Base-by-base conservation (phyloP, 2,888 invertebrate genomes). In the Brenthis daphne region DNA sequence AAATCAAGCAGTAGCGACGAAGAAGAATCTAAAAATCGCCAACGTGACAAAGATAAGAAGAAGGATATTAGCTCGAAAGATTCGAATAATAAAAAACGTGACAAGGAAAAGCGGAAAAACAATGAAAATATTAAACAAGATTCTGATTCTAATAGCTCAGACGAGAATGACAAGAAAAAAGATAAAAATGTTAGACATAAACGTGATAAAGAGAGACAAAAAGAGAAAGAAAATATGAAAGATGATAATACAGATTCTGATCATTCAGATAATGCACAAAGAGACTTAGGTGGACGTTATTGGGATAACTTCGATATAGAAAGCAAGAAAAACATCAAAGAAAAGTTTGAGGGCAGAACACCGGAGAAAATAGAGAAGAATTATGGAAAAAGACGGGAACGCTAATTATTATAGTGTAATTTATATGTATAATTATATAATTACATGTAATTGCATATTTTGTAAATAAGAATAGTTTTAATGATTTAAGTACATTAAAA, bases 281-380 rank as follows among this genome's bases (percentile, higher is more conserved):
- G 71, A 20, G 70, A 72, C 29, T 61, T 69, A 20, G 67, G 68
- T 37, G 75, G 76, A 13, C 73, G 79, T 37, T 79, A 79, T 64
- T 76, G 80, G 77, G 80, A 82, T 53, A 80, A 74, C 48, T 83
- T 82, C 77, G 82, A 86, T 72, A 80, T 83, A 67, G 74, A 76
- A 73, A 72, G n/a, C 37, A 60, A 48, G 29, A 48, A 29, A n/a
- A 12, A 4, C 1, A 5, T 77, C n/a, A 65, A 71, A 74, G 64
- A 66, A 68, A 72, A 67, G 63, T 73, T 68, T 43, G 56, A 65
- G 67, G 53, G 14, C 24, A 57, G 57, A 55, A 54, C 67, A 11
- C 47, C 60, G 6, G 60, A 66, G 43, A 78, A 57, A 74, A 13
- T 4, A n/a, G 71, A 70, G 24, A 55, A 65, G 55, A 51, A 60